Evolutionary conservation across 1,140 invertebrate species (phyloP).

Genomic region (Panonychus citri): DNA sequence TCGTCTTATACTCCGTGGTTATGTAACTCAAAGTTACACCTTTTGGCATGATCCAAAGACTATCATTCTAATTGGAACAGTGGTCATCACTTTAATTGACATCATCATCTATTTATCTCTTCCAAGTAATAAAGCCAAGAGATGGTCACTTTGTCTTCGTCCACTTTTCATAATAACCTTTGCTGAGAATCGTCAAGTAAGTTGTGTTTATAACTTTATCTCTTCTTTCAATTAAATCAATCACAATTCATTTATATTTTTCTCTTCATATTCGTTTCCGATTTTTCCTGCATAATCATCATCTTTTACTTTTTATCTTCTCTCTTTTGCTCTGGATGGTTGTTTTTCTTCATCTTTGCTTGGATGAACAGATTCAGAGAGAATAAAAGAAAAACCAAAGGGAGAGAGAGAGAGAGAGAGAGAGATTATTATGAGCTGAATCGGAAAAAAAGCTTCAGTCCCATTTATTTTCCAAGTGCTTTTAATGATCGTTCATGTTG

Average conservation of each 20-base stretch:
- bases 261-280: too few species aligned
- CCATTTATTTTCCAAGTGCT: conserved; percentile 2
- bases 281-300: too few species aligned
- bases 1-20: conserved; percentile 21
- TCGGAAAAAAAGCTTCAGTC: too few species aligned
- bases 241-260: neutral
- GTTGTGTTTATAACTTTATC: neutral
- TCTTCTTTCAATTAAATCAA: neutral
- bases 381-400: neutral
- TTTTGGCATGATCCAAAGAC: conserved; percentile 28
- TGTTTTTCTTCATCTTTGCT: too few species aligned
- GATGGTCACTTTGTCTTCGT: conserved; percentile 26
- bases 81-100: conserved; percentile 24
- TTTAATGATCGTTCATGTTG: conserved; percentile 9
- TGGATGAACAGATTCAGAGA: too few species aligned
- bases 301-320: too few species aligned
- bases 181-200: conserved; percentile 28
- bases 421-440: too few species aligned
- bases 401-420: too few species aligned
- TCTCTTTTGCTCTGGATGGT: too few species aligned
- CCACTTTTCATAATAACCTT: conserved; percentile 30
- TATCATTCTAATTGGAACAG: conserved; percentile 21
- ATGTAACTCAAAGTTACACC: conserved; percentile 19
- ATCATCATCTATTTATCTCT: conserved; percentile 23
- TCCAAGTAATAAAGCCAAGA: conserved; percentile 14